phyloP scores from a whole-genome alignment of 2,797 vertebrate genomes.

The Enteromius thamalakanensis region DNA sequence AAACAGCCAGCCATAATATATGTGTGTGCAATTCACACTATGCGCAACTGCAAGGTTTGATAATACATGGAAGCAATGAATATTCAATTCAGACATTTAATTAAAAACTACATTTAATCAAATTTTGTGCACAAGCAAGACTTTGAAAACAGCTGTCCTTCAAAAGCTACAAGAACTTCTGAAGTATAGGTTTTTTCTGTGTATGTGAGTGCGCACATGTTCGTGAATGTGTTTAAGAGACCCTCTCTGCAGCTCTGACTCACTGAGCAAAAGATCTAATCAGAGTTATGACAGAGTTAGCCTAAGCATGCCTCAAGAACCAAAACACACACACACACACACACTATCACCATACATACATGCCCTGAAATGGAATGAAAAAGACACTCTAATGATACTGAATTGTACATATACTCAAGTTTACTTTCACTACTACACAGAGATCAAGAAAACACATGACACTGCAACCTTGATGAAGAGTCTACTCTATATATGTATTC shows the following conservation, averaged over 20 bases:
- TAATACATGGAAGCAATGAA: background rate
- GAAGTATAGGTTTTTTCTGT: background rate
- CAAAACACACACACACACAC: constrained; percentile 24
- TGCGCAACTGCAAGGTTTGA: background rate
- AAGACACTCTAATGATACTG: background rate
- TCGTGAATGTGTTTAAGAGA: constrained; percentile 3
- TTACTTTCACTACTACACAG: background rate
- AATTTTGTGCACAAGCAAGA: background rate
- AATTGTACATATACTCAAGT: background rate
- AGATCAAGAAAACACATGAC: background rate
- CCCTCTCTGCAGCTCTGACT: constrained; percentile 21
- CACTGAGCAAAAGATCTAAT: constrained; percentile 49
- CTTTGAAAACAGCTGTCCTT: background rate
- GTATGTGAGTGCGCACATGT: constrained; percentile 3
- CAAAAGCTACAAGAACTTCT: background rate
- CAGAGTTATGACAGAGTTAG: constrained; percentile 35
- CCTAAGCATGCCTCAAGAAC: constrained; percentile 36
- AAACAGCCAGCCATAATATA: background rate
- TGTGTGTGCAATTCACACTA: background rate
- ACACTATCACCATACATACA: background rate
- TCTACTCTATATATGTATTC: background rate
- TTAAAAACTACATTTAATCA: background rate
- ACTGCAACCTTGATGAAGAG: background rate
- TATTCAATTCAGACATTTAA: background rate
- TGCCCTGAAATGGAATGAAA: background rate